Conservation (phyloP, 2,113 vertebrate genomes). For the Anas platyrhynchos region DNA sequence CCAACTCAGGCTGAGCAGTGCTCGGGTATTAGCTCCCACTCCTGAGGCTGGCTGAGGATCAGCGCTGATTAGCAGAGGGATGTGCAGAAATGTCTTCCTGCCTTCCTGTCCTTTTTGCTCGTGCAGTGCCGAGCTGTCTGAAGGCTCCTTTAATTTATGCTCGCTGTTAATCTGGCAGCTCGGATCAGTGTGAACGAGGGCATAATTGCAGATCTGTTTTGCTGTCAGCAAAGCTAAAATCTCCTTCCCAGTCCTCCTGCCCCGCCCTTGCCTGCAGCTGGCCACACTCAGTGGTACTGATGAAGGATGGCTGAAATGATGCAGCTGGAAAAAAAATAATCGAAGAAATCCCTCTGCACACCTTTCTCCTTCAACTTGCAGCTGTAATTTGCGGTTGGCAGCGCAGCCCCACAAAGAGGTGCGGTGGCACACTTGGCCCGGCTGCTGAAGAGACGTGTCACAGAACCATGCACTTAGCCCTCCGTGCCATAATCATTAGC, state of each 20-base stretch:
- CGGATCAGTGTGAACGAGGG: neutral
- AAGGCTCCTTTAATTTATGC: neutral
- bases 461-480: conserved; percentile 15
- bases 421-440: neutral
- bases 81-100: neutral
- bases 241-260: neutral
- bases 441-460: neutral
- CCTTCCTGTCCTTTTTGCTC: neutral
- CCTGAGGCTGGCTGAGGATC: neutral
- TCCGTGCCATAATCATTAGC: conserved; percentile 24
- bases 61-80: neutral
- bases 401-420: neutral
- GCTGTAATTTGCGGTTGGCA: neutral
- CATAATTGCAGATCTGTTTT: neutral
- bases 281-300: neutral
- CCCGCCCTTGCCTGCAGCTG: neutral
- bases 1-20: neutral
- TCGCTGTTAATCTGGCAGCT: neutral
- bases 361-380: neutral
- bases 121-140: neutral
- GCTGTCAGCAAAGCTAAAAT: neutral
- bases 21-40: neutral
- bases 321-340: neutral
- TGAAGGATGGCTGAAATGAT: neutral
- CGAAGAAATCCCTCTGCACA: neutral